phyloP scores from a whole-genome alignment of 2,888 invertebrate genomes.

The Lasius platythorax region DNA sequence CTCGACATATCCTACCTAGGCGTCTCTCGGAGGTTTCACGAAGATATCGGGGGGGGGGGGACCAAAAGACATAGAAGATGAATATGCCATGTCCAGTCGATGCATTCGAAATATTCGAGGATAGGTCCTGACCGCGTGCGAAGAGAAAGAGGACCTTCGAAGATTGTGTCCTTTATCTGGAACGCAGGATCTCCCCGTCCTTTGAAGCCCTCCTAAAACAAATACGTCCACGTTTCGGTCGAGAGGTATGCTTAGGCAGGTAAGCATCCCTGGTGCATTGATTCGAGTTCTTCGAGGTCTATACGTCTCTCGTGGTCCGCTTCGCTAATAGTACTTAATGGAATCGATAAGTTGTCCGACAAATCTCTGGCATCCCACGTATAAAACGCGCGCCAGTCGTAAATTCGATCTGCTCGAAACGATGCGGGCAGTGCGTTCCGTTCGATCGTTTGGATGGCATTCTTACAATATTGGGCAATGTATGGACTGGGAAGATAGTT shows the following conservation, averaged over 20 bases:
- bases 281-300: not conserved
- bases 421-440: conserved; percentile 3
- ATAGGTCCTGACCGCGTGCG: conserved; percentile 32
- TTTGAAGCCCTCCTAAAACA: conserved; percentile 49
- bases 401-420: conserved; percentile 69
- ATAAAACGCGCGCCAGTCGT: conserved; percentile 69
- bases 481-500: conserved; percentile 18
- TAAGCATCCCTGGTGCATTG: conserved; percentile 18
- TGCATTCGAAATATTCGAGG: conserved; percentile 68
- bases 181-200: conserved; percentile 63
- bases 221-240: conserved; percentile 13
- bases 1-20: conserved; percentile 55
- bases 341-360: conserved; percentile 81
- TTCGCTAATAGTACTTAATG: conserved; percentile 80
- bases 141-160: conserved; percentile 27
- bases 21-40: conserved; percentile 59
- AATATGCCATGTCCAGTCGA: conserved; percentile 55
- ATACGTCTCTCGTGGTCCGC: conserved; percentile 21
- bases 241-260: conserved; percentile 22
- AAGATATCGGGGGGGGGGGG: conserved; percentile 53
- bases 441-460: conserved; percentile 24
- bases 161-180: conserved; percentile 74
- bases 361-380: conserved; percentile 73
- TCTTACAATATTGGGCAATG: conserved; percentile 53
- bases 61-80: conserved; percentile 54